Percentiles rank a stretch among this genome's conserved stretches.
These are phyloP conservation scores for Mesorhabditis spiculigera DNA, from an alignment of 2,888 invertebrate genomes.

Conservation along the genomic window DNA sequence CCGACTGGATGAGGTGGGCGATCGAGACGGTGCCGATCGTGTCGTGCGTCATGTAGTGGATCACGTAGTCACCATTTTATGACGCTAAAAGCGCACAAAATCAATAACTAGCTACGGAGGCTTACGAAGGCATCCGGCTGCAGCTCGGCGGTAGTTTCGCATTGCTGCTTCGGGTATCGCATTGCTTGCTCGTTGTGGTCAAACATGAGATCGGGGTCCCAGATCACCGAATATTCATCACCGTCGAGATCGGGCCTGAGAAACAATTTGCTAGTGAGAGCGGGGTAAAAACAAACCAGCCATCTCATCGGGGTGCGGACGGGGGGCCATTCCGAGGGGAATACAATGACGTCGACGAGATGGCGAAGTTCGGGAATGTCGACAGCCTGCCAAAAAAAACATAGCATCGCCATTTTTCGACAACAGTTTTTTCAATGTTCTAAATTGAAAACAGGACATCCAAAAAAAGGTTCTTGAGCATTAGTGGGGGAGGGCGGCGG, in stretches of 20 bases:
- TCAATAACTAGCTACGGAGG: neutral
- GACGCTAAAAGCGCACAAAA: constrained; percentile 15
- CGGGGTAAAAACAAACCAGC: constrained; percentile 41
- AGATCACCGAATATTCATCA: constrained; percentile 60
- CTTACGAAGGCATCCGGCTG: constrained; percentile 18
- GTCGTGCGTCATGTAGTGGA: constrained; percentile 57
- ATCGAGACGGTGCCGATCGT: constrained; percentile 56
- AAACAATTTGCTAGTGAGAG: neutral
- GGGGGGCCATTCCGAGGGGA: constrained; percentile 59
- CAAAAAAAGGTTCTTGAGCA: too few species aligned
- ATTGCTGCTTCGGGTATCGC: constrained; percentile 23
- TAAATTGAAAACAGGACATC: too few species aligned
- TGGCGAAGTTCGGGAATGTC: constrained; percentile 52
- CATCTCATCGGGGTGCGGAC: constrained; percentile 62
- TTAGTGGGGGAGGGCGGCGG: too few species aligned
- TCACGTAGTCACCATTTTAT: constrained; percentile 53
- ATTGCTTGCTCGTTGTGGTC: constrained; percentile 47
- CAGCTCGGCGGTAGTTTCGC: constrained; percentile 6
- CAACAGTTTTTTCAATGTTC: too few species aligned
- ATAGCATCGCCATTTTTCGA: too few species aligned
- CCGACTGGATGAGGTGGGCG: constrained; percentile 57
- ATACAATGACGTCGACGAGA: constrained; percentile 60
- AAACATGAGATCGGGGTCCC: constrained; percentile 58
- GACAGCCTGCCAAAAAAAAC: constrained; percentile 29
- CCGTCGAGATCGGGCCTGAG: constrained; percentile 61